Evolutionary conservation across 2,113 vertebrate species (phyloP).

Genomic region (Mionectes macconnelli): DNA sequence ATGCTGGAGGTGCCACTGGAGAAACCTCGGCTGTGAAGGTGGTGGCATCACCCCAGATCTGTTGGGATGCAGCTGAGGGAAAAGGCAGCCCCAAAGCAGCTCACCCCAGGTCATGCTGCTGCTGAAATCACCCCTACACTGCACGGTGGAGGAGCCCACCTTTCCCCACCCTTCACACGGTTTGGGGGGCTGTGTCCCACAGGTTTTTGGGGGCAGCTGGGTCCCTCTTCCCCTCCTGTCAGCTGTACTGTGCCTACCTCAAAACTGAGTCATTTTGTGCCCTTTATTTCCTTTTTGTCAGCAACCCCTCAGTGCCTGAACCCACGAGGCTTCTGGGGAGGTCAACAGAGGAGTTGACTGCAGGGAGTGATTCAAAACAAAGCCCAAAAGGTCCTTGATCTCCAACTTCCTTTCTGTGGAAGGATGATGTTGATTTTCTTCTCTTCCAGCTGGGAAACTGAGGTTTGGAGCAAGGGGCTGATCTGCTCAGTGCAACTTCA

Average conservation of each 20-base stretch:
- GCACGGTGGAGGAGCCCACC: not conserved
- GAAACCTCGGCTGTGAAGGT: too few species aligned
- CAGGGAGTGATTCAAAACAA: not conserved
- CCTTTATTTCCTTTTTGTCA: not conserved
- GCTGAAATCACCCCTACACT: not conserved
- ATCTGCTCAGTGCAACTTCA: not conserved
- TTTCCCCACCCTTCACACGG: not conserved
- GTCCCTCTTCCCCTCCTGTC: not conserved
- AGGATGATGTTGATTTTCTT: not conserved
- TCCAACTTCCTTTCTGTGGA: fast-evolving
- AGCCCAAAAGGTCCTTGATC: fast-evolving
- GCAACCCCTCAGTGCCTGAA: not conserved
- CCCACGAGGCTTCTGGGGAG: not conserved
- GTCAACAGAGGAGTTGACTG: not conserved
- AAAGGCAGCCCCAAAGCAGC: not conserved
- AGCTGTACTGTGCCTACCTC: not conserved
- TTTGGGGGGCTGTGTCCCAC: not conserved
- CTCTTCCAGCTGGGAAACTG: not conserved
- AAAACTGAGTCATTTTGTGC: not conserved
- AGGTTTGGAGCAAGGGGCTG: not conserved
- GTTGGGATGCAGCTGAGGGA: not conserved
- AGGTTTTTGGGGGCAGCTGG: not conserved
- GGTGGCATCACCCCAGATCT: not conserved
- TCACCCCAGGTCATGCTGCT: fast-evolving
- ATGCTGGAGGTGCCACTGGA: fast-evolving